Evolutionary conservation across 1,140 invertebrate genomes (phyloP), one percentile per base, ranked within the genome.

Genomic region (Melipona quadrifasciata): DNA sequence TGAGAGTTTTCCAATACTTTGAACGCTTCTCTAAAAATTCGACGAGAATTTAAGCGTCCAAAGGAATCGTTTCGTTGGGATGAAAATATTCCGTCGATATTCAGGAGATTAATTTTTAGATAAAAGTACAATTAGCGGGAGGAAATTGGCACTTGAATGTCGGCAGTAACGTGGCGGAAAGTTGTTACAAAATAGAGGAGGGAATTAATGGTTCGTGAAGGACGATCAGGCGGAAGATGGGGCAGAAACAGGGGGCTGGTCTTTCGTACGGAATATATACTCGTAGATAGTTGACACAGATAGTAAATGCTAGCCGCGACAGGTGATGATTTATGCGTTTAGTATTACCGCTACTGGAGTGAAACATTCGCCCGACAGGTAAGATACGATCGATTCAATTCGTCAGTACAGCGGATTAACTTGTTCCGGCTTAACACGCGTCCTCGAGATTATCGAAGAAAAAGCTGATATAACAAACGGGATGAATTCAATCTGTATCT

Each of bases 241-340:
- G 68, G 65, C 31, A 12, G 51, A 68, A 55, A 68, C 27, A 21
- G 19, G 27, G 19, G 8, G 21, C 12, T n/a, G 31, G 21, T 68
- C 27, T 47, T 27, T n/a, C 64, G 39, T n/a, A 39, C 39, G 8
- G 39, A 47, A 47, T 47, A 47, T 47, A 47, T 47, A 47, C 39
- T 47, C 39, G 16, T 6, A n/a, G 47, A 79, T 34, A 21, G 10
- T 14, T n/a, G 64, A 55, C 53, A 55, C 12, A 11, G 58, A 79
- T 68, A 79, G 27, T 21, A 10, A 21, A n/a, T 31, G 64, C 21
- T 51, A 68, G 53, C 55, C 27, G 6, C 21, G 77, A 79, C 31
- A 34, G 51, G 5, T 34, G 51, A 79, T 79, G 77, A 79, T 79
- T 79, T 79, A 79, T 79, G 64, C 10, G 74, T 76, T 76, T 61